Percentiles rank a stretch among this genome's conserved stretches.
These are phyloP conservation scores for Eremophila alpestris DNA, from an alignment of 2,797 vertebrate species.

Conservation along the genomic window DNA sequence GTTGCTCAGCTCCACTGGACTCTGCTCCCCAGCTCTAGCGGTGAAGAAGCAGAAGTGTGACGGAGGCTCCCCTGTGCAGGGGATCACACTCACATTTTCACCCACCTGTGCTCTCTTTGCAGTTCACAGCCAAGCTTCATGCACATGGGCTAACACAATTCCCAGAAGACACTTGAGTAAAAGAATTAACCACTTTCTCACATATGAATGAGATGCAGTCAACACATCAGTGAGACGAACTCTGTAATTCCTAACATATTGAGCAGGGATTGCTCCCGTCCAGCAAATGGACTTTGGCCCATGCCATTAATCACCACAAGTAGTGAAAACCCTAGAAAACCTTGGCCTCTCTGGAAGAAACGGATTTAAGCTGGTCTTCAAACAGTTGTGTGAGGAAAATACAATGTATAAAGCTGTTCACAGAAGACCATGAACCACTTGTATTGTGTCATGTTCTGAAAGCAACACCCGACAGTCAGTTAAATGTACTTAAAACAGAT, in stretches of 20 bases:
- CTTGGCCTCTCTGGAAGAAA: background rate
- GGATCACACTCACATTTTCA: background rate
- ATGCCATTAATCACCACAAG: background rate
- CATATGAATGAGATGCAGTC: background rate
- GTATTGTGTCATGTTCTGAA: background rate
- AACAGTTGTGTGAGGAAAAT: background rate
- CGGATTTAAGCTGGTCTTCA: background rate
- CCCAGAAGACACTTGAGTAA: background rate
- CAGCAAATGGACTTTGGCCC: background rate
- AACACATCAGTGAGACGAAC: background rate
- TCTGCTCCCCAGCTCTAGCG: background rate
- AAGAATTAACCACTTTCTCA: constrained; percentile 1
- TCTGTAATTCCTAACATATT: background rate
- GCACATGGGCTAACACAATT: background rate
- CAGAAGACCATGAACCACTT: background rate
- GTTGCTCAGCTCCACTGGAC: background rate
- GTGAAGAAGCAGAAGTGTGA: background rate
- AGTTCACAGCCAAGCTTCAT: background rate
- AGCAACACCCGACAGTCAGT: background rate
- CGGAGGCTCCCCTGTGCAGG: background rate
- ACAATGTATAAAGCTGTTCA: background rate
- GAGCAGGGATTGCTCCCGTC: background rate
- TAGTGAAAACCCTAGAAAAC: background rate
- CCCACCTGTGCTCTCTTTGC: background rate
- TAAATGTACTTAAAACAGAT: background rate